These are phyloP conservation scores for Mayetiola destructor DNA, from an alignment of 2,888 invertebrate genomes.

Conservation along the genomic window DNA sequence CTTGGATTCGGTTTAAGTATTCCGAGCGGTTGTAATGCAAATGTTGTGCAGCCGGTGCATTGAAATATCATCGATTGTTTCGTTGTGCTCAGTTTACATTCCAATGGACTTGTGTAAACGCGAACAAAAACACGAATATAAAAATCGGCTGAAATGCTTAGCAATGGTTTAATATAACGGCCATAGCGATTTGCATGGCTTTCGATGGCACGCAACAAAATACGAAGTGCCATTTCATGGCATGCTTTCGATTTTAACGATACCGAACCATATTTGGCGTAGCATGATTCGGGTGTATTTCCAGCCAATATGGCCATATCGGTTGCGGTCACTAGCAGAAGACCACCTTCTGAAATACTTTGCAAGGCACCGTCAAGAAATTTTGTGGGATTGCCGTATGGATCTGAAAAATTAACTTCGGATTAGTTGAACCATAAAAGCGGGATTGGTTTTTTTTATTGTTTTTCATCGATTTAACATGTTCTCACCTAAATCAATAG, in stretches of 20 bases:
- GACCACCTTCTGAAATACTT: constrained; percentile 62
- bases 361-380: constrained; percentile 86
- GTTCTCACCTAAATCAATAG: constrained; percentile 58
- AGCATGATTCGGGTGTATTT: constrained; percentile 88
- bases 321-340: constrained; percentile 90
- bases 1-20: constrained; percentile 42
- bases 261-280: constrained; percentile 67
- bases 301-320: constrained; percentile 95
- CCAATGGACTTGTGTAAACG: constrained; percentile 60
- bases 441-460: not conserved
- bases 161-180: constrained; percentile 76
- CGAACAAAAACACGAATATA: constrained; percentile 88
- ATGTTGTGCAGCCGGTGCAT: constrained; percentile 79
- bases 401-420: constrained; percentile 44
- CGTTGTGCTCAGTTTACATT: constrained; percentile 76
- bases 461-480: no score
- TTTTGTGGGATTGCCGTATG: constrained; percentile 87
- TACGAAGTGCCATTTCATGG: constrained; percentile 92
- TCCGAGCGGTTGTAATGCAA: constrained; percentile 63
- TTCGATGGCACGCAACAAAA: constrained; percentile 79
- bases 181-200: constrained; percentile 86
- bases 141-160: constrained; percentile 90
- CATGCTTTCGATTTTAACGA: constrained; percentile 74
- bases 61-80: constrained; percentile 79
- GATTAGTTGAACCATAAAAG: not conserved